phyloP scores from a whole-genome alignment of 2,888 invertebrate genomes.

The Anagyrus pseudococci region DNA sequence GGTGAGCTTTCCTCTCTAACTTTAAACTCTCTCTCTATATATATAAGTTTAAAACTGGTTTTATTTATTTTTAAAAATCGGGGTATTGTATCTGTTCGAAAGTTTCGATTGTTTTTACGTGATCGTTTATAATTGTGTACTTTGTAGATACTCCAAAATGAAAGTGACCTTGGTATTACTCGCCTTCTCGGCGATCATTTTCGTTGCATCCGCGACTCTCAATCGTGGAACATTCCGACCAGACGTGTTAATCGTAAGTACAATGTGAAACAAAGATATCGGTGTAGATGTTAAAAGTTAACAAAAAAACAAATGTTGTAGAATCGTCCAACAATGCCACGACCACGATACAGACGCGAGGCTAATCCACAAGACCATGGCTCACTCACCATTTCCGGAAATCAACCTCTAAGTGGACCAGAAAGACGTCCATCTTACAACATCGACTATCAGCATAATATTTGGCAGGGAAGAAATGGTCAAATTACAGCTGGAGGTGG shows the following conservation, averaged over 20 bases:
- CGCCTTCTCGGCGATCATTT: conserved; percentile 1
- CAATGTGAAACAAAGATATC: too few relatives aligned
- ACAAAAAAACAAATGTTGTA: too few relatives aligned
- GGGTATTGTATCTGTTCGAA: too few relatives aligned
- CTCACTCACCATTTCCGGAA: conserved; percentile 30
- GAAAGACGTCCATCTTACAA: conserved; percentile 39
- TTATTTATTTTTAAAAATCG: too few relatives aligned
- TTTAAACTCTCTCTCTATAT: too few relatives aligned
- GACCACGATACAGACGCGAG: conserved; percentile 30
- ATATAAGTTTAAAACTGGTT: too few relatives aligned
- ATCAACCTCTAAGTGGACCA: conserved; percentile 38
- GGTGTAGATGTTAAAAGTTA: too few relatives aligned
- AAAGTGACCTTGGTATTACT: background rate
- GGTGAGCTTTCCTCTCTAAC: background rate
- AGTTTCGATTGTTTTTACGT: too few relatives aligned
- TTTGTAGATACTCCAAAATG: background rate
- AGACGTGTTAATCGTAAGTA: conserved; percentile 1
- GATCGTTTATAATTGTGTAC: background rate
- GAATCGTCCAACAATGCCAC: too few relatives aligned
- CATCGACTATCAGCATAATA: conserved; percentile 41
- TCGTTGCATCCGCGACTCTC: background rate
- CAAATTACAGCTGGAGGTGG: conserved; percentile 38
- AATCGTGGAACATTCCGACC: background rate
- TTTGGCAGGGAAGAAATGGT: conserved; percentile 39
- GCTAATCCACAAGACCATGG: conserved; percentile 37